A percentile compares a stretch with the other conserved stretches of the same genome.
These are phyloP conservation scores for Cryptocheilus praepositus DNA, from an alignment of 2,888 invertebrate species.

Conservation along the genomic window DNA sequence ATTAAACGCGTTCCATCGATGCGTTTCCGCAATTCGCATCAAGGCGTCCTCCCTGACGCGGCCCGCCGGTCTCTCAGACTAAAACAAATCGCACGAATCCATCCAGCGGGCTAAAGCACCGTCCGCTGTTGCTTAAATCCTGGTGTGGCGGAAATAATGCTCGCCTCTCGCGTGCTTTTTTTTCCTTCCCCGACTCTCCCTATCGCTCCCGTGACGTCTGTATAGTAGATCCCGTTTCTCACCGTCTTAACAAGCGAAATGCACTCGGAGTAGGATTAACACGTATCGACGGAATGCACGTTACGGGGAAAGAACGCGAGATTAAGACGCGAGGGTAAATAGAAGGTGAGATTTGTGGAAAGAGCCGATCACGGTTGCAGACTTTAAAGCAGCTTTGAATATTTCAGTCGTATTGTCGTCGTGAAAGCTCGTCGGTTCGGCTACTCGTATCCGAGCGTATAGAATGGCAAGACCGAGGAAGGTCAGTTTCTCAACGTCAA, in stretches of 20 bases:
- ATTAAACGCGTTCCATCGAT: no score
- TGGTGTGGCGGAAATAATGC: no score
- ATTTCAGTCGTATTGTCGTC: conserved; percentile 36
- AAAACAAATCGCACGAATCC: no score
- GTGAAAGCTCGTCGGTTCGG: conserved; percentile 19
- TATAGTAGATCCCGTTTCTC: no score
- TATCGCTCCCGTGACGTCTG: neutral
- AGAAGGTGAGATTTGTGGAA: conserved; percentile 15
- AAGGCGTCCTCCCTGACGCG: no score
- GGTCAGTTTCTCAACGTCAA: conserved; percentile 59
- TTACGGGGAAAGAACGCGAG: conserved; percentile 29
- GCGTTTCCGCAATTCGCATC: no score
- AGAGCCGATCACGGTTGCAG: neutral
- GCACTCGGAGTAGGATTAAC: neutral
- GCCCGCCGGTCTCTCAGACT: no score
- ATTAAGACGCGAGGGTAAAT: conserved; percentile 26
- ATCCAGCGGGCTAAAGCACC: no score
- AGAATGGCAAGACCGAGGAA: conserved; percentile 20
- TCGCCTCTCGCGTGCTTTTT: no score
- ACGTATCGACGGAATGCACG: no score
- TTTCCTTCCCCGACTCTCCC: no score
- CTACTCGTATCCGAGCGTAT: neutral
- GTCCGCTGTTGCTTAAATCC: no score
- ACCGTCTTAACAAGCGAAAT: neutral
- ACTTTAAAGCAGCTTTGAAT: neutral